These are phyloP conservation scores for Glaucidium brasilianum DNA, from an alignment of 2,113 vertebrate genomes.

Conservation along the genomic window DNA sequence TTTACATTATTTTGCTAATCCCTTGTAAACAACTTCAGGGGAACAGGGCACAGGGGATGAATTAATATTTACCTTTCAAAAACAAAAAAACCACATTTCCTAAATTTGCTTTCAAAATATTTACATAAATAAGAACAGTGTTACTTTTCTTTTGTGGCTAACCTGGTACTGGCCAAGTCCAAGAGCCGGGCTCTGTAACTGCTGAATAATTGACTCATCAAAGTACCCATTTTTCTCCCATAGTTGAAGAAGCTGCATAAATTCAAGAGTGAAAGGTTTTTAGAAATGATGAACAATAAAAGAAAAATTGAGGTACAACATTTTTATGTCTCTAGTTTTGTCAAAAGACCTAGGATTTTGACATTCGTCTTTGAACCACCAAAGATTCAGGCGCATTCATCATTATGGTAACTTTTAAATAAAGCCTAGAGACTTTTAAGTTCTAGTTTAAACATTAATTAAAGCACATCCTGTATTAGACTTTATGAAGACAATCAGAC, in stretches of 20 bases:
- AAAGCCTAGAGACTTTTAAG: not conserved
- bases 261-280: not conserved
- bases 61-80: not conserved
- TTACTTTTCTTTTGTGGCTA: not conserved
- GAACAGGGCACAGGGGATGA: not conserved
- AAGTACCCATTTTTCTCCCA: constrained; percentile 99
- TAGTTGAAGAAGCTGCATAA: constrained; percentile 87
- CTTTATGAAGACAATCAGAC: not conserved
- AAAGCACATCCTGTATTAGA: not conserved
- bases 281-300: not conserved
- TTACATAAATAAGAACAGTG: not conserved
- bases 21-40: not conserved
- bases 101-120: not conserved
- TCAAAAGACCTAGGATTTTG: not conserved
- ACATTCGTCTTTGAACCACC: not conserved
- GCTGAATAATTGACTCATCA: constrained; percentile 94
- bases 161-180: constrained; percentile 98
- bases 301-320: not conserved
- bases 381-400: not conserved
- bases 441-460: not conserved
- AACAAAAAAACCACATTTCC: not conserved
- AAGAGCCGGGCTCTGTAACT: constrained; percentile 92
- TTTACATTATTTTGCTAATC: not conserved
- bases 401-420: rapidly evolving
- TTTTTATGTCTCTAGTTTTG: not conserved